Percentiles rank a stretch among this genome's conserved stretches.
Conservation (phyloP, 2,888 invertebrate species). For the Himalopsyche japonica region DNA sequence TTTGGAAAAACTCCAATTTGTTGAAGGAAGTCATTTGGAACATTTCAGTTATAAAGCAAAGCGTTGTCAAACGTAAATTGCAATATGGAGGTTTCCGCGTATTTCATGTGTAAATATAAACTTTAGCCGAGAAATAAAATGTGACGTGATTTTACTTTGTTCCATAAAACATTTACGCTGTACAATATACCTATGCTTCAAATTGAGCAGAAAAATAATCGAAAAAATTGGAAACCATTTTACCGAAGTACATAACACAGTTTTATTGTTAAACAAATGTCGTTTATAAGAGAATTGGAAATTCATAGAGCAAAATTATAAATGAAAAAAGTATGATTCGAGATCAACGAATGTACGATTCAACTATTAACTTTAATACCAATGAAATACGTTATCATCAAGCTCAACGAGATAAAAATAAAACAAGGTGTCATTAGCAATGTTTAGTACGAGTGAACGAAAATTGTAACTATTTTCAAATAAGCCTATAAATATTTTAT, state of each 20-base stretch:
- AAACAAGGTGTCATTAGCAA: no score
- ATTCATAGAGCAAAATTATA: no score
- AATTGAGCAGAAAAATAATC: background rate
- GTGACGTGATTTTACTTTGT: background rate
- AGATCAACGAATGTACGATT: no score
- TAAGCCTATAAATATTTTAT: background rate
- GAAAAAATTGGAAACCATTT: no score
- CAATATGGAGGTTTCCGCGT: background rate
- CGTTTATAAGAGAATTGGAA: no score
- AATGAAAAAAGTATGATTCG: no score
- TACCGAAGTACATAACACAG: no score
- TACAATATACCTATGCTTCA: background rate
- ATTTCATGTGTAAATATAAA: conserved; percentile 1
- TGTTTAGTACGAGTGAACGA: no score
- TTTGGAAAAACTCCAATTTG: background rate
- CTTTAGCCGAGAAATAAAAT: background rate
- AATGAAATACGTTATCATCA: no score
- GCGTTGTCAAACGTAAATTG: conserved; percentile 1
- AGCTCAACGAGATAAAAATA: no score
- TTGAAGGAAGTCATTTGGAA: background rate
- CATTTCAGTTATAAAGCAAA: background rate
- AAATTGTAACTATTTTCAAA: background rate
- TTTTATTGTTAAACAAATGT: no score
- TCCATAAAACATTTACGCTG: background rate
- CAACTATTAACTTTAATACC: no score